A percentile compares a stretch with the other conserved stretches of the same genome.
Evolutionary conservation across 2,888 invertebrate species (phyloP).

Genomic region (Choristoneura rosaceana): DNA sequence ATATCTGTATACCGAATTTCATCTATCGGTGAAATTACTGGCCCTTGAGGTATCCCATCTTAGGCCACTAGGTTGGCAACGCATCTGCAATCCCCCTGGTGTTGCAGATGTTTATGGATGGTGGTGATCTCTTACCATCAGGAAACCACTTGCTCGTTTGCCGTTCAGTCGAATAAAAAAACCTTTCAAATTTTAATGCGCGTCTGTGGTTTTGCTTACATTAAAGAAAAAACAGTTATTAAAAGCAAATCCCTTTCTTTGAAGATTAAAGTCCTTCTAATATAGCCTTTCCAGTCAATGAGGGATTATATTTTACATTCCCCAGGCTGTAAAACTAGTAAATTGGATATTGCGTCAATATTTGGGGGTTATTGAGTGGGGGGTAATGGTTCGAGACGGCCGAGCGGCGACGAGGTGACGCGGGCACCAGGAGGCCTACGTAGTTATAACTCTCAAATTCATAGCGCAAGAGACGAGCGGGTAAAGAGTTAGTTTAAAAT

Average conservation of each 20-base stretch:
- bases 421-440: neutral
- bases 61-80: too few relatives aligned
- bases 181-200: neutral
- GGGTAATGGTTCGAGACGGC: slow-evolving; percentile 51
- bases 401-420: neutral
- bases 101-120: too few relatives aligned
- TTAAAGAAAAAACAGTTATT: neutral
- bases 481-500: neutral
- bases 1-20: too few relatives aligned
- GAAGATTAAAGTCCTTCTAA: slow-evolving; percentile 7
- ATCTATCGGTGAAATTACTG: too few relatives aligned
- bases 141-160: too few relatives aligned
- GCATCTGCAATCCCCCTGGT: too few relatives aligned
- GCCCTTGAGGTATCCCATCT: too few relatives aligned
- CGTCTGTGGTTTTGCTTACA: neutral
- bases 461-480: neutral
- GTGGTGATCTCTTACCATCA: too few relatives aligned
- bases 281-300: neutral
- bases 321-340: slow-evolving; percentile 39
- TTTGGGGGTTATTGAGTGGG: slow-evolving; percentile 40
- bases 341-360: slow-evolving; percentile 39
- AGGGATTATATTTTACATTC: slow-evolving; percentile 25
- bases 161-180: too few relatives aligned
- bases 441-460: neutral
- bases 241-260: slow-evolving; percentile 4